These are phyloP conservation scores for Eidolon dupreanum DNA, from an alignment of 2,797 vertebrate species.

Conservation along the genomic window DNA sequence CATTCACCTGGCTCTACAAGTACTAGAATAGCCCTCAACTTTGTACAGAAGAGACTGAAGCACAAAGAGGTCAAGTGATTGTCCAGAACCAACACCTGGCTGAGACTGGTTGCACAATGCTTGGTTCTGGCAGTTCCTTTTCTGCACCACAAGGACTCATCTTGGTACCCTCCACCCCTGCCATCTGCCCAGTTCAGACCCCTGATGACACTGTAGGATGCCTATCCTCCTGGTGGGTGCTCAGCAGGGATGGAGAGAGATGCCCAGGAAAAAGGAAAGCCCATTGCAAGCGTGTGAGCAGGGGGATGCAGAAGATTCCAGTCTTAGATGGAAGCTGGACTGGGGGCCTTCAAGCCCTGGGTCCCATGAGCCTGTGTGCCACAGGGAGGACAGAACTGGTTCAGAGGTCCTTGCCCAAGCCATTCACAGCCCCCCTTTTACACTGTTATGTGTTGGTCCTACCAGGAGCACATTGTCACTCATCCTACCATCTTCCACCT, in stretches of 20 bases:
- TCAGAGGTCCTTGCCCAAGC: not conserved
- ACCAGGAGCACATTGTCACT: not conserved
- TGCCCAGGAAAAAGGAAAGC: rapidly evolving
- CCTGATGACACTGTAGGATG: not conserved
- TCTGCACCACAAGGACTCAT: not conserved
- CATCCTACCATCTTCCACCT: too few relatives aligned
- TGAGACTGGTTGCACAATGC: too few relatives aligned
- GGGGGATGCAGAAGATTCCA: not conserved
- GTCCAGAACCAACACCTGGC: not conserved
- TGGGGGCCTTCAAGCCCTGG: too few relatives aligned
- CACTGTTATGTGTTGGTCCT: too few relatives aligned
- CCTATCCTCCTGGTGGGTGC: too few relatives aligned
- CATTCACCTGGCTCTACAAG: rapidly evolving
- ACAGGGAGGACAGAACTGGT: rapidly evolving
- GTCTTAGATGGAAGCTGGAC: not conserved
- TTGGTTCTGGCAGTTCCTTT: not conserved
- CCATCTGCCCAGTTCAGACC: not conserved
- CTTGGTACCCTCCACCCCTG: rapidly evolving
- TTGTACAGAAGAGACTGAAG: not conserved
- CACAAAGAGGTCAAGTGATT: not conserved
- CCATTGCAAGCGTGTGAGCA: not conserved
- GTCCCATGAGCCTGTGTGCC: not conserved
- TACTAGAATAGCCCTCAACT: not conserved
- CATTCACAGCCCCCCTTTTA: not conserved
- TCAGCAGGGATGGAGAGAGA: not conserved